A percentile compares a stretch with the other conserved stretches of the same genome.
phyloP scores from a whole-genome alignment of 2,888 invertebrate genomes.

The Macrosoma leucophasiata region DNA sequence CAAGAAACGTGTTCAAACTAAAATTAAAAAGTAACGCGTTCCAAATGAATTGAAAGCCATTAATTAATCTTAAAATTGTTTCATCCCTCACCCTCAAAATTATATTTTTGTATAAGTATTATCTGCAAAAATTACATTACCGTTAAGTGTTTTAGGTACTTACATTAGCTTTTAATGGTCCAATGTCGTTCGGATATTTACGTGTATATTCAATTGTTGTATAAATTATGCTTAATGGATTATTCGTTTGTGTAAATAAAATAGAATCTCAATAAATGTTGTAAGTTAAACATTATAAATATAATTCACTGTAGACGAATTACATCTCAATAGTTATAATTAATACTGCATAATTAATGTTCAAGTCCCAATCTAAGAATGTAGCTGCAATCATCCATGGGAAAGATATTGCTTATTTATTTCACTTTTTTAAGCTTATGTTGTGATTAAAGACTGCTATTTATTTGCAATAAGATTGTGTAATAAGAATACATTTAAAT shows the following conservation, averaged over 20 bases:
- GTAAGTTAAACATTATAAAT: slow-evolving; percentile 11
- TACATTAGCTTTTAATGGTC: slow-evolving; percentile 37
- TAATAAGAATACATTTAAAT: slow-evolving; percentile 4
- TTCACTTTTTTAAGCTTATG: slow-evolving; percentile 9
- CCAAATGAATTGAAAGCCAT: slow-evolving; percentile 37
- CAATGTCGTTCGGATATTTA: slow-evolving; percentile 34
- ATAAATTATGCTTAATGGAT: no score
- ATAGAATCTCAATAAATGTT: slow-evolving; percentile 11
- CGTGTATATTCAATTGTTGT: no score
- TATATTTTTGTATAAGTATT: slow-evolving; percentile 72
- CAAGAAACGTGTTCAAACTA: slow-evolving; percentile 53
- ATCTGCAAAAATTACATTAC: slow-evolving; percentile 48
- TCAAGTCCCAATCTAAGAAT: slow-evolving; percentile 62
- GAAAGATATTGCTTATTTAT: slow-evolving; percentile 8
- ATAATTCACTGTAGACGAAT: slow-evolving; percentile 7
- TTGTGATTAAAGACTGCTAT: no score
- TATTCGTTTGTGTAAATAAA: no score
- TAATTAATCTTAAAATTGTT: slow-evolving; percentile 30
- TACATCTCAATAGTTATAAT: slow-evolving; percentile 28
- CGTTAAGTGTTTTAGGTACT: slow-evolving; percentile 40
- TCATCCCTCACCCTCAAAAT: slow-evolving; percentile 51
- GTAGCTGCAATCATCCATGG: slow-evolving; percentile 30
- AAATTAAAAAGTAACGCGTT: slow-evolving; percentile 39
- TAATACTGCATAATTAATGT: slow-evolving; percentile 40
- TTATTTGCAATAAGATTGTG: slow-evolving; percentile 2